These are phyloP conservation scores for Babyrousa celebensis DNA, from an alignment of 2,797 vertebrate species.

Conservation along the genomic window DNA sequence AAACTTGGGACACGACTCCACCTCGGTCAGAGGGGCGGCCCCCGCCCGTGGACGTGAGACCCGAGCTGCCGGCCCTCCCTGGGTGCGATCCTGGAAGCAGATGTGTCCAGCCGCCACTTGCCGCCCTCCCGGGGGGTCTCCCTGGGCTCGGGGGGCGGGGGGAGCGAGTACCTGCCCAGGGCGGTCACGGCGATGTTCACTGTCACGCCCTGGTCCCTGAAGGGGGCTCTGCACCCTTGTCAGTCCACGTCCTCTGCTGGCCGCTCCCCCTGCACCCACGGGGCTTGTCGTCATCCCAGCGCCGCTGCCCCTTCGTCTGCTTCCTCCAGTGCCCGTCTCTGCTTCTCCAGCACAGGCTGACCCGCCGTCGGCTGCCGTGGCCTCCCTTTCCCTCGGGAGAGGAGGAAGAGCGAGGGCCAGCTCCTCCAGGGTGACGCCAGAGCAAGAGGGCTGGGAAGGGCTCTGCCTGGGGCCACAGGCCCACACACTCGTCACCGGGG, in stretches of 20 bases:
- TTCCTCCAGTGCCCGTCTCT: not conserved
- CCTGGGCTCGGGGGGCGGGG: fast-evolving
- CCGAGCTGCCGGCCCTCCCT: fast-evolving
- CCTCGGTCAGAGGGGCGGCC: not conserved
- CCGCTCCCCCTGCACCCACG: not conserved
- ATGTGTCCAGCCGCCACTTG: fast-evolving
- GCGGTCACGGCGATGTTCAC: not conserved
- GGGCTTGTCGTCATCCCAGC: fast-evolving
- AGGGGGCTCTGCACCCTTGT: not conserved
- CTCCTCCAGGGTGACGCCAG: too few species aligned
- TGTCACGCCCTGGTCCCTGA: not conserved
- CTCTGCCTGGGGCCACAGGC: fast-evolving
- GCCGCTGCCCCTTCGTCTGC: fast-evolving
- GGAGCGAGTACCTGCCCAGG: fast-evolving
- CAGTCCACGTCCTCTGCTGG: not conserved
- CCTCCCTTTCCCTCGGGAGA: not conserved
- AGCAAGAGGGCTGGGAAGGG: fast-evolving
- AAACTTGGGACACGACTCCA: not conserved
- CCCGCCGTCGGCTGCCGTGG: fast-evolving
- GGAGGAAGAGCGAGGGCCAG: not conserved
- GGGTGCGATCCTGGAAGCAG: fast-evolving
- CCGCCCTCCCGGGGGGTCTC: too few species aligned
- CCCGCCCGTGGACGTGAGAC: fast-evolving
- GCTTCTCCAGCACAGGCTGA: not conserved
- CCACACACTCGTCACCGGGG: fast-evolving